Evolutionary conservation across 1,140 invertebrate genomes (phyloP).

Genomic region (Heterodera carotae): DNA sequence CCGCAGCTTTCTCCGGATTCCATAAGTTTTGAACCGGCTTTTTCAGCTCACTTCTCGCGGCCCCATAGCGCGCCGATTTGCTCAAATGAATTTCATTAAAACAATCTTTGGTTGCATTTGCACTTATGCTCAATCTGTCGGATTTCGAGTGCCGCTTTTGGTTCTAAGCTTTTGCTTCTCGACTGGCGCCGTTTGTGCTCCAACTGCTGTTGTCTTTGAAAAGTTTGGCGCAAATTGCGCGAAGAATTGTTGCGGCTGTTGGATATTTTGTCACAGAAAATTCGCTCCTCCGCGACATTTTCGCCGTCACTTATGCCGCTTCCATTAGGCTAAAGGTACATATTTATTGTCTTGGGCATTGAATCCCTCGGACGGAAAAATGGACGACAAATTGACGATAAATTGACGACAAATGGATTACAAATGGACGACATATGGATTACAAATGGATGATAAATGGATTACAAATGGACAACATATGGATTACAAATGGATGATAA

Average conservation of each 20-base stretch:
- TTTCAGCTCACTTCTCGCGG: constrained; percentile 29
- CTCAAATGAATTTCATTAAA: constrained; percentile 35
- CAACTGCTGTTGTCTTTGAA: background rate
- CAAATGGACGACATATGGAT: no score
- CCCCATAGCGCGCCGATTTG: constrained; percentile 48
- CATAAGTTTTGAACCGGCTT: constrained; percentile 35
- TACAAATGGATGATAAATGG: no score
- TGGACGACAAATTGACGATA: no score
- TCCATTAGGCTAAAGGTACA: background rate
- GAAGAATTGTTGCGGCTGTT: constrained; percentile 14
- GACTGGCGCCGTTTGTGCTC: constrained; percentile 24
- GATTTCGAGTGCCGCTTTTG: constrained; percentile 24
- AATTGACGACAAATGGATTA: no score
- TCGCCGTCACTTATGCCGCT: constrained; percentile 14
- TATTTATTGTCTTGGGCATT: background rate
- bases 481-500: no score
- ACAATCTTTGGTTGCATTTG: background rate
- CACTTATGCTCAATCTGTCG: background rate
- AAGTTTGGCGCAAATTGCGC: constrained; percentile 8
- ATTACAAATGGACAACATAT: no score
- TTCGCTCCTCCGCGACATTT: constrained; percentile 4
- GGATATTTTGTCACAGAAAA: background rate
- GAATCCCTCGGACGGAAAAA: no score
- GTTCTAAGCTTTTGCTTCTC: constrained; percentile 37
- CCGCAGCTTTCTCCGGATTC: constrained; percentile 43